phyloP scores from a whole-genome alignment of 2,113 vertebrate species.

The Aythya baeri region DNA sequence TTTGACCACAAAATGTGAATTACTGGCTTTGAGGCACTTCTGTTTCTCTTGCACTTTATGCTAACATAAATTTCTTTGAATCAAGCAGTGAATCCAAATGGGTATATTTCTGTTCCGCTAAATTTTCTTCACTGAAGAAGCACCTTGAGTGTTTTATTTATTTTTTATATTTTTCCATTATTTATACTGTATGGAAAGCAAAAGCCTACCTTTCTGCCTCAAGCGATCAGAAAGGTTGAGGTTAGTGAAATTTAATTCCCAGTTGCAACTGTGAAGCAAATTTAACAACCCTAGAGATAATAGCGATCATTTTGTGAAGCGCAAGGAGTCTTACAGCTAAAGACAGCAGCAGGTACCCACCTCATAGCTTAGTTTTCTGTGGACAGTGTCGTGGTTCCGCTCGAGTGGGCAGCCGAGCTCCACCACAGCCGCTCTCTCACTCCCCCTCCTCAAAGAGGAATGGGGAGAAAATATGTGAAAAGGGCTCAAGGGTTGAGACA shows the following conservation, averaged over 20 bases:
- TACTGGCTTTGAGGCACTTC: not conserved
- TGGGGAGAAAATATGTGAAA: too few species aligned
- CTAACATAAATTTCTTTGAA: not conserved
- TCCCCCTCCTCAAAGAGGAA: too few species aligned
- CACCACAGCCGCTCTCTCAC: too few species aligned
- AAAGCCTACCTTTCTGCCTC: not conserved
- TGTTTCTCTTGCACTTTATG: not conserved
- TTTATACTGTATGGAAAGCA: not conserved
- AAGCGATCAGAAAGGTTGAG: not conserved
- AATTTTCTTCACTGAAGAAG: not conserved
- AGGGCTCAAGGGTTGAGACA: too few species aligned
- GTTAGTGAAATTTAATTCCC: not conserved
- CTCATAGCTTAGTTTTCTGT: not conserved
- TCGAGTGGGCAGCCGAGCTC: too few species aligned
- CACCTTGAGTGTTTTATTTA: not conserved
- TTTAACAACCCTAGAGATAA: not conserved
- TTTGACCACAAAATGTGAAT: not conserved
- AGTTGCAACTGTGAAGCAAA: not conserved
- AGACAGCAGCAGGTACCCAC: not conserved
- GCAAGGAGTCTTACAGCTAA: not conserved
- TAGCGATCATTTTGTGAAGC: not conserved
- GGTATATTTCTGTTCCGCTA: not conserved
- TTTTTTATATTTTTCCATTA: not conserved
- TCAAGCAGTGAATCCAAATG: not conserved
- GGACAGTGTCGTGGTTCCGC: too few species aligned